Evolutionary conservation across 1,140 invertebrate genomes (phyloP).

Genomic region (Oppia nitens): DNA sequence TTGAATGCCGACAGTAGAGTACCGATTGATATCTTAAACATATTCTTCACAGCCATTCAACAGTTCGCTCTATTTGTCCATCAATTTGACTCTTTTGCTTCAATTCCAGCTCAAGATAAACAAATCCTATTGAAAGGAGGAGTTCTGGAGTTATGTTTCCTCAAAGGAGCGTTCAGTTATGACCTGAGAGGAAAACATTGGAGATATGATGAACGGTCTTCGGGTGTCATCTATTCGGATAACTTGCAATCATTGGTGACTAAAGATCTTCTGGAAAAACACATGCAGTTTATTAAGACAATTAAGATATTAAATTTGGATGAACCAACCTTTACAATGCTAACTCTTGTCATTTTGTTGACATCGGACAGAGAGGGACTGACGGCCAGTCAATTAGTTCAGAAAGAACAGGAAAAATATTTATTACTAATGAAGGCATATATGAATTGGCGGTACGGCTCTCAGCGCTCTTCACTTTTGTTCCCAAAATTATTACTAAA

Average conservation of each 20-base stretch:
- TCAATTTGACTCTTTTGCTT: conserved; percentile 28
- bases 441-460: conserved; percentile 32
- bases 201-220: conserved; percentile 14
- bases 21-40: conserved; percentile 25
- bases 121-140: conserved; percentile 33
- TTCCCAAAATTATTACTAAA: conserved; percentile 37
- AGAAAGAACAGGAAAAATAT: conserved; percentile 34
- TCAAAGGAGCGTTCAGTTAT: conserved; percentile 28
- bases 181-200: conserved; percentile 18
- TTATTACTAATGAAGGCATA: conserved; percentile 33
- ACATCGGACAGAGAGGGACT: conserved; percentile 33
- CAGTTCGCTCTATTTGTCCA: conserved; percentile 26
- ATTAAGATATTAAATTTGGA: conserved; percentile 32
- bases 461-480: conserved; percentile 25
- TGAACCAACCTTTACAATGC: conserved; percentile 33
- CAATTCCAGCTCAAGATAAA: conserved; percentile 31
- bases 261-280: conserved; percentile 31
- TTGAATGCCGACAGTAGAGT: not conserved
- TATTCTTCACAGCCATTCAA: conserved; percentile 27
- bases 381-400: conserved; percentile 26
- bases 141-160: conserved; percentile 36
- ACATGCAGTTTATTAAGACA: conserved; percentile 32
- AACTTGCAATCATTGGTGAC: conserved; percentile 26
- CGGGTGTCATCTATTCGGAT: conserved; percentile 16
- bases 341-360: conserved; percentile 35